phyloP scores from a whole-genome alignment of 2,797 vertebrate species.

The Sebastes minor region DNA sequence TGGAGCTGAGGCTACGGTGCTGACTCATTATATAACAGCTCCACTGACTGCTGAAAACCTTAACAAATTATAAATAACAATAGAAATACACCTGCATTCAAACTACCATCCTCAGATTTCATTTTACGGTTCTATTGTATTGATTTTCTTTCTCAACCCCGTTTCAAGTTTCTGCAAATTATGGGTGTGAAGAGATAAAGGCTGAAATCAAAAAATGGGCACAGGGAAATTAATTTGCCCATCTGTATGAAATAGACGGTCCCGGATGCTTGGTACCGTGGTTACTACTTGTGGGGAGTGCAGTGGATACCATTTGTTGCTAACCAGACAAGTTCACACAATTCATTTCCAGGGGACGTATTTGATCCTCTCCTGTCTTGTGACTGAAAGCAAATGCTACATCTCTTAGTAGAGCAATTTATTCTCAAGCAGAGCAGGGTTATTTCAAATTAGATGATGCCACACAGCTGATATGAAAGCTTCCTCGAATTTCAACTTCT shows the following conservation, averaged over 20 bases:
- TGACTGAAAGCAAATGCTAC: too few relatives aligned
- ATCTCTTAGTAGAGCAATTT: too few relatives aligned
- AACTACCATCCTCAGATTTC: neutral
- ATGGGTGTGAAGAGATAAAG: neutral
- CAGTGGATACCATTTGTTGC: too few relatives aligned
- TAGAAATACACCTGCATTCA: neutral
- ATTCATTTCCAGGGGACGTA: neutral
- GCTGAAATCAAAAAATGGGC: neutral
- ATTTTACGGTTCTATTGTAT: neutral
- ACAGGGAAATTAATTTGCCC: neutral
- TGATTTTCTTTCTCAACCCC: neutral
- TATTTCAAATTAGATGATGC: too few relatives aligned
- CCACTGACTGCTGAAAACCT: neutral
- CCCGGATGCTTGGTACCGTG: neutral
- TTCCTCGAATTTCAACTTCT: too few relatives aligned
- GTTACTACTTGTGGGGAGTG: neutral
- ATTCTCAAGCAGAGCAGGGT: too few relatives aligned
- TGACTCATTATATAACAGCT: neutral
- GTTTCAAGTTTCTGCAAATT: neutral
- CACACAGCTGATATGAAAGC: too few relatives aligned
- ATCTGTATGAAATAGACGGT: neutral
- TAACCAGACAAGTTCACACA: neutral
- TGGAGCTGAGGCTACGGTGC: neutral
- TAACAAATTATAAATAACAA: neutral
- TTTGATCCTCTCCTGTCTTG: too few relatives aligned